Percentiles rank a stretch among this genome's conserved stretches.
Evolutionary conservation across 2,113 vertebrate genomes (phyloP).

Genomic region (Ardeotis arabs): DNA sequence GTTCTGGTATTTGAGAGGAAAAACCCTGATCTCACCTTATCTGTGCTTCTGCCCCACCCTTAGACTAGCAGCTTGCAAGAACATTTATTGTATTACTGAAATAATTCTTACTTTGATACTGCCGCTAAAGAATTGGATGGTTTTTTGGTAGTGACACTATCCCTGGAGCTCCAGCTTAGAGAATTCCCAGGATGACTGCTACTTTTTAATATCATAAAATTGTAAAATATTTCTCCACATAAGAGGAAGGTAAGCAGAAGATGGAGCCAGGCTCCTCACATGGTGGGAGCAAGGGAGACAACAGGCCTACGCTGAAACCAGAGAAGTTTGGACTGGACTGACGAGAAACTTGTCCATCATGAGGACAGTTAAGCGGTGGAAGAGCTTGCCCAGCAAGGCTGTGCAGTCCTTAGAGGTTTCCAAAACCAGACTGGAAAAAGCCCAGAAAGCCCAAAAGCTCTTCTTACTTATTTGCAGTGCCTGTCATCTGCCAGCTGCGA

Average conservation of each 20-base stretch:
- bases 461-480: background rate
- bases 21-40: background rate
- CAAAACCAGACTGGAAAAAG: too few species aligned
- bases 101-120: background rate
- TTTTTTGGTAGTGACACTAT: background rate
- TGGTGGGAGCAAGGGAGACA: background rate
- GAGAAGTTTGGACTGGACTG: background rate
- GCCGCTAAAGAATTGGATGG: background rate
- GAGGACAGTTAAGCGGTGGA: background rate
- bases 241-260: background rate
- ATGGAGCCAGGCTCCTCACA: background rate
- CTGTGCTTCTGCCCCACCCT: background rate
- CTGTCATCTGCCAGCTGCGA: background rate
- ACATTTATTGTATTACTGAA: background rate
- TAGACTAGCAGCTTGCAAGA: background rate
- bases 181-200: background rate
- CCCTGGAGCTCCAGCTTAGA: background rate
- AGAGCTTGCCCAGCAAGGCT: background rate
- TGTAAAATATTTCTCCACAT: too few species aligned
- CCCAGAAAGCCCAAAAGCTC: too few species aligned
- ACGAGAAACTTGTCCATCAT: background rate
- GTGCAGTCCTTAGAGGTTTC: too few species aligned
- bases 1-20: background rate
- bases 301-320: rapidly evolving
- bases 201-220: background rate